Evolutionary conservation across 1,140 invertebrate genomes (phyloP), one percentile per base, ranked within the genome.

Genomic region (Conopomorpha cramerella): DNA sequence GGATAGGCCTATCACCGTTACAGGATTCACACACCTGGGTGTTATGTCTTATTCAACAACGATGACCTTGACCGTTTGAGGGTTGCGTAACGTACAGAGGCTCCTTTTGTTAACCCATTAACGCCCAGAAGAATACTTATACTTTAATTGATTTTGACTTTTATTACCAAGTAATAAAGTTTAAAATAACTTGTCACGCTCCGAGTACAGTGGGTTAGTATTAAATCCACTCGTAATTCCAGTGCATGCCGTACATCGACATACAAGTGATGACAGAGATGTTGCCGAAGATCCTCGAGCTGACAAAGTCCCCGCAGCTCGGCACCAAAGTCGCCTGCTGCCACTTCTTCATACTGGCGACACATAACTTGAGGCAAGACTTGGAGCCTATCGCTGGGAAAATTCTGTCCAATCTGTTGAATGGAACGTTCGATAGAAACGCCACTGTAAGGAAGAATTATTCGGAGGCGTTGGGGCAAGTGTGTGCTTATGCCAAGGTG

Each of bases 161-260:
- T n/a, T n/a, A n/a, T n/a, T n/a, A n/a, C n/a, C n/a, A n/a, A n/a
- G n/a, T n/a, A n/a, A n/a, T n/a, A n/a, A n/a, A n/a, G n/a, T n/a
- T n/a, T n/a, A n/a, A n/a, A n/a, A n/a, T n/a, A n/a, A n/a, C n/a
- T n/a, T n/a, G n/a, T n/a, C n/a, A n/a, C n/a, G n/a, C n/a, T n/a
- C n/a, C n/a, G n/a, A n/a, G n/a, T n/a, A n/a, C n/a, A n/a, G n/a
- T n/a, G n/a, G n/a, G n/a, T n/a, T n/a, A n/a, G n/a, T n/a, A n/a
- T n/a, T n/a, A n/a, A n/a, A n/a, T n/a, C n/a, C n/a, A n/a, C n/a
- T n/a, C n/a, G n/a, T n/a, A n/a, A n/a, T 23, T 23, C 15, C 67
- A 93, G 86, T 93, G 91, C 58, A 83, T 95, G 40, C 90, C 90
- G 41, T 93, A 87, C 59, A 83, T 94, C 18, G 89, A 92, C 63